Percentiles rank a stretch among this genome's conserved stretches.
These are phyloP conservation scores for Takifugu bimaculatus DNA, from an alignment of 2,113 vertebrate genomes.

Conservation along the genomic window DNA sequence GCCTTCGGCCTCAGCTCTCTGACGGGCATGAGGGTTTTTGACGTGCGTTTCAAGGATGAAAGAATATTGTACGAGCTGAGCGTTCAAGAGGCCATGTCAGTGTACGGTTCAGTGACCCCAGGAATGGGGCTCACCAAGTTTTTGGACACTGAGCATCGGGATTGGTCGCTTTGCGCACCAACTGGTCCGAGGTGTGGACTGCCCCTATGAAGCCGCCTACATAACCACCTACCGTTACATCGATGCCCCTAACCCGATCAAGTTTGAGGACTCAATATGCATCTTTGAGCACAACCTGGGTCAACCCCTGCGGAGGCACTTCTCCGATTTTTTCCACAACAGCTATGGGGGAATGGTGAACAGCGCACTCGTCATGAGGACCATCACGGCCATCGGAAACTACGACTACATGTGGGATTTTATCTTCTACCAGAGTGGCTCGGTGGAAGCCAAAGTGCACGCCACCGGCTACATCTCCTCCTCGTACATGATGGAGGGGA, in stretches of 20 bases:
- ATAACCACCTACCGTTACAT: conserved; percentile 76
- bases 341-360: conserved; percentile 82
- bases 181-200: conserved; percentile 82
- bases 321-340: conserved; percentile 73
- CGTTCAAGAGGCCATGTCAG: conserved; percentile 83
- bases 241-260: conserved; percentile 46
- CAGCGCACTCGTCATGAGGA: conserved; percentile 80
- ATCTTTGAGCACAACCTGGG: conserved; percentile 87
- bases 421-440: conserved; percentile 84
- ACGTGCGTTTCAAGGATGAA: conserved; percentile 77
- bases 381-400: conserved; percentile 81
- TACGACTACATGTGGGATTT: conserved; percentile 89
- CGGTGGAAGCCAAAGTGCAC: conserved; percentile 83
- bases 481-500: conserved; percentile 66
- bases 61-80: conserved; percentile 84
- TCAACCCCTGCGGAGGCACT: conserved; percentile 84
- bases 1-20: conserved; percentile 81
- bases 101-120: conserved; percentile 83
- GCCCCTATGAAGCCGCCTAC: conserved; percentile 77
- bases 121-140: conserved; percentile 81
- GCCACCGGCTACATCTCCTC: conserved; percentile 83
- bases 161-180: conserved; percentile 81
- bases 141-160: conserved; percentile 82
- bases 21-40: conserved; percentile 82
- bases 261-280: conserved; percentile 78